phyloP scores from a whole-genome alignment of 35 echinoderm and acorn worm species.

The Patiria miniata region DNA sequence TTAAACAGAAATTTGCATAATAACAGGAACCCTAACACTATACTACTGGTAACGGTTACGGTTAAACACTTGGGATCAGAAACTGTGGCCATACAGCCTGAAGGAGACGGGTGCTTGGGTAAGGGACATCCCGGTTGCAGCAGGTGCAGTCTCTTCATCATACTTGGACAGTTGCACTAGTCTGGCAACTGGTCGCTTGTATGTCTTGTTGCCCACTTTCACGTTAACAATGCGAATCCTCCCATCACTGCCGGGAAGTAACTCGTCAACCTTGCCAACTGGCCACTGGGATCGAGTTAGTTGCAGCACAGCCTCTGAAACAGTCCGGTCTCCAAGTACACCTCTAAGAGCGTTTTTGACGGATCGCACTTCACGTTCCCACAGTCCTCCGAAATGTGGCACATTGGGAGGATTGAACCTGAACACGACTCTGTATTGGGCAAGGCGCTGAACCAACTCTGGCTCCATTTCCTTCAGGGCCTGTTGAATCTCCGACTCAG shows the following conservation, averaged over 20 bases:
- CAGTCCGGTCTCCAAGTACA: slow-evolving; percentile 1
- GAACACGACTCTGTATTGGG: slow-evolving; percentile 17
- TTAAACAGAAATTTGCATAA: no score
- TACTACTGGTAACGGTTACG: no score
- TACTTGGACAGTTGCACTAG: slow-evolving; percentile 32
- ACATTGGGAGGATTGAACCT: slow-evolving; percentile 52
- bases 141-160: slow-evolving; percentile 3
- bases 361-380: slow-evolving; percentile 53
- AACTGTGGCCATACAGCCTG: background rate
- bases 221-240: slow-evolving; percentile 54
- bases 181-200: slow-evolving; percentile 52
- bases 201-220: slow-evolving; percentile 23
- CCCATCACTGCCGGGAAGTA: slow-evolving; percentile 43
- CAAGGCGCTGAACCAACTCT: background rate
- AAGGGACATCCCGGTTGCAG: background rate
- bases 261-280: slow-evolving; percentile 27
- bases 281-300: slow-evolving; percentile 40
- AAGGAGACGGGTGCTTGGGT: background rate
- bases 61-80: no score
- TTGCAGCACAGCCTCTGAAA: slow-evolving; percentile 34
- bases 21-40: no score
- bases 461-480: slow-evolving; percentile 31
- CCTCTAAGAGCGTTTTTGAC: slow-evolving; percentile 30
- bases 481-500: background rate
- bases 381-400: slow-evolving; percentile 50